These are phyloP conservation scores for Druceiella hillmani DNA, from an alignment of 2,888 invertebrate genomes.

Conservation along the genomic window DNA sequence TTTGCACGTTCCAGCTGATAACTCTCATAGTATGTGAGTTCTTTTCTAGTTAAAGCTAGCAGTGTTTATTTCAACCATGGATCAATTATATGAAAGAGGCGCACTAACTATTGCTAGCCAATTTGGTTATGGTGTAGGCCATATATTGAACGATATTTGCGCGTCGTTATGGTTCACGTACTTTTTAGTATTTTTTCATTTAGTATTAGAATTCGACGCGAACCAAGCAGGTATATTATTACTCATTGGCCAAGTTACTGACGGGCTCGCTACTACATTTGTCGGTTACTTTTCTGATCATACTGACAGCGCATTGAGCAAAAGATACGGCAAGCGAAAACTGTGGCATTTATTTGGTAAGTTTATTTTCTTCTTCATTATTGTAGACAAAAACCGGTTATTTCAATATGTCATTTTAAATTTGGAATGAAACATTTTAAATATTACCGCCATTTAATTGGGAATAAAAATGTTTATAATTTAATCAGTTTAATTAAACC, in stretches of 20 bases:
- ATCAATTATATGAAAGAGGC: too few relatives aligned
- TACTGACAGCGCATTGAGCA: slow-evolving; percentile 58
- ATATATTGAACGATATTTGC: slow-evolving; percentile 87
- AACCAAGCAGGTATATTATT: slow-evolving; percentile 59
- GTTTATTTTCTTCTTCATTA: slow-evolving; percentile 23
- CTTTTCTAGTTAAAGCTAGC: too few relatives aligned
- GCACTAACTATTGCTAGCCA: too few relatives aligned
- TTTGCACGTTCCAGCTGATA: too few relatives aligned
- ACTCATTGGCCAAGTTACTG: slow-evolving; percentile 79
- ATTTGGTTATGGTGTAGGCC: slow-evolving; percentile 71
- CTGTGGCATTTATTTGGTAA: slow-evolving; percentile 86
- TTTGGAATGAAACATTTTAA: too few relatives aligned
- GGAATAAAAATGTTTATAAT: too few relatives aligned
- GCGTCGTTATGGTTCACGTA: slow-evolving; percentile 95
- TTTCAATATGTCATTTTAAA: background rate
- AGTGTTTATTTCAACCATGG: too few relatives aligned
- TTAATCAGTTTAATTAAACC: too few relatives aligned
- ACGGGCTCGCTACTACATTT: slow-evolving; percentile 82
- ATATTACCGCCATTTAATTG: too few relatives aligned
- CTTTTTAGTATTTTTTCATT: slow-evolving; percentile 73
- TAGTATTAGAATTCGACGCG: slow-evolving; percentile 52
- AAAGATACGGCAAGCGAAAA: slow-evolving; percentile 76
- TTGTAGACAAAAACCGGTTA: background rate
- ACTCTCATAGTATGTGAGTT: too few relatives aligned
- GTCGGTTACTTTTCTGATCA: slow-evolving; percentile 81